A percentile compares a stretch with the other conserved stretches of the same genome.
Conservation (phyloP, 2,888 invertebrate genomes). For the Luperina testacea region DNA sequence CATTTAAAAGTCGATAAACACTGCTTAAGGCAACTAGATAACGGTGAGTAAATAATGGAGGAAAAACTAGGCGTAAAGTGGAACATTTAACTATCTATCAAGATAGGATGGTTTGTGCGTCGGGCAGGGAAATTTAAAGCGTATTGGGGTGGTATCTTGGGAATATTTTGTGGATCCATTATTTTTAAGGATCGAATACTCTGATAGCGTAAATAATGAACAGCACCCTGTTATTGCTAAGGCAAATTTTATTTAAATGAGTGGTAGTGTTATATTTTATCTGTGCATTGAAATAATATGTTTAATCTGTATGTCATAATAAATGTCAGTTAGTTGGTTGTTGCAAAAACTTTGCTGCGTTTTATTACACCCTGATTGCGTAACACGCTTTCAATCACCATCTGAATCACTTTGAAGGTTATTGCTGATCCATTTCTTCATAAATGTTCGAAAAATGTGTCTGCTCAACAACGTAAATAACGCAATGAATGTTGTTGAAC, state of each 20-base stretch:
- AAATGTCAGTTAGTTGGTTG: no score
- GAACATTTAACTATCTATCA: constrained; percentile 47
- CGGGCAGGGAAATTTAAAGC: background rate
- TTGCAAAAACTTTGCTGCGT: no score
- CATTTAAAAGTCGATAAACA: constrained; percentile 68
- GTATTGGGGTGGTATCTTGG: background rate
- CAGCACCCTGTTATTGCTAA: background rate
- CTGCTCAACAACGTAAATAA: no score
- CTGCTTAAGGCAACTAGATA: constrained; percentile 55
- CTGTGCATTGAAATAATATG: no score
- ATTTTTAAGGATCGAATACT: background rate
- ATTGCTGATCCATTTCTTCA: background rate
- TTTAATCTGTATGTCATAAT: no score
- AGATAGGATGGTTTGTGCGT: constrained; percentile 21
- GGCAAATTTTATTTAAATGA: no score
- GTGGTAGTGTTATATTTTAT: no score
- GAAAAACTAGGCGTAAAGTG: constrained; percentile 49
- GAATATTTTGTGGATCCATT: background rate
- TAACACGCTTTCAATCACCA: background rate
- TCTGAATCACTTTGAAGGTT: background rate
- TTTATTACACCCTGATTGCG: background rate
- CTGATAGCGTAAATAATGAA: background rate
- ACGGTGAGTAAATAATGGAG: constrained; percentile 56
- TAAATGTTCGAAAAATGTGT: background rate
- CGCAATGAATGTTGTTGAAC: background rate